Base-by-base conservation (phyloP, 2,888 invertebrate genomes). In the Lordiphosa fenestrarum region DNA sequence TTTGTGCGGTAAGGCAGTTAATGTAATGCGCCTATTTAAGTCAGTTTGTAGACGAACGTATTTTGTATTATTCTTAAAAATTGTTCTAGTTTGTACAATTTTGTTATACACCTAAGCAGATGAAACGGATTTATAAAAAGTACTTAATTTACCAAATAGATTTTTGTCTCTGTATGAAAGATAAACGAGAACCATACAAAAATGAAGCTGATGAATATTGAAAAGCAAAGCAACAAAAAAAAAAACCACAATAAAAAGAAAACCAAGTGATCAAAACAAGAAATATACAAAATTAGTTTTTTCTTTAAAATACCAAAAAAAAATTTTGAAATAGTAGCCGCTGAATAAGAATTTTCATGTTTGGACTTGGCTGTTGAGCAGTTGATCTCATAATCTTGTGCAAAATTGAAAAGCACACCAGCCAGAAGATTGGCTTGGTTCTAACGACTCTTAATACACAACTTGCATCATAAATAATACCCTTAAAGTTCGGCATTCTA, bases 11-110 rank as follows among this genome's bases (percentile, higher is more conserved):
- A 55, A 60, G 71, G 61, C 61, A 54, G 41, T 19, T 35, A 33
- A 35, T 53, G 49, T 44, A 54, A 36, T 49, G 19, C 65, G 69
- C 73, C 81, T 71, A 73, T 48, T 81, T 84, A 82, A 83, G 83
- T 83, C 84, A 83, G 78, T 83, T 85, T 84, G 65, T 78, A 73
- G 71, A 64, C 66, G 77, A 85, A 84, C 81, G 85, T 84, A 84
- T 72, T 30, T 33, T 83, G 84, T 84, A 85, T 84, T 83, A 83
- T 84, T 59, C 53, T 51, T 69, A 53, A 75, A 80, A 71, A 75
- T 68, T 75, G 78, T 80, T 82, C 25, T 76, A 76, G 77, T 67
- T 83, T 66, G 52, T 73, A 66, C 42, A 47, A 68, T 42, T 15
- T 23, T 59, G 37, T 19, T 63, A 71, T 64, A 56, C 40, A 59